Evolutionary conservation across 2,888 invertebrate genomes (phyloP).

Genomic region (Selenia dentaria): DNA sequence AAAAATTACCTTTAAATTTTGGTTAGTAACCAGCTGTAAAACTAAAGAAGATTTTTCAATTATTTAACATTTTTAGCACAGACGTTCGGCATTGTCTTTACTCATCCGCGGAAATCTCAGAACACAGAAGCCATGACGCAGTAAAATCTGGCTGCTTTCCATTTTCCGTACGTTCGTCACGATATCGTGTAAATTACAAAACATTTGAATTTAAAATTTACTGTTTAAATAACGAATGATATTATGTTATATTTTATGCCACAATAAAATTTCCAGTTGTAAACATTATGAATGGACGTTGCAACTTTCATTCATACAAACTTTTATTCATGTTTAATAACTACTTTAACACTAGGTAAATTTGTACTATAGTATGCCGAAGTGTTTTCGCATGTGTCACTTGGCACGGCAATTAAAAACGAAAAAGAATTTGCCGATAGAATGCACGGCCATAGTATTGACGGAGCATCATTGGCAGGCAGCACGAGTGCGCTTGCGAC

Average conservation of each 20-base stretch:
- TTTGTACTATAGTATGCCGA: neutral
- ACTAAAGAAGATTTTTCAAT: neutral
- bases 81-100: constrained; percentile 2
- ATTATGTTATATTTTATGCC: constrained; percentile 21
- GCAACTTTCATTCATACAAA: neutral
- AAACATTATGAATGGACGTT: neutral
- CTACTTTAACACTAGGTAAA: neutral
- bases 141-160: constrained; percentile 45
- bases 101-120: neutral
- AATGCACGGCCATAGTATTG: constrained; percentile 75
- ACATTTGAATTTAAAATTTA: constrained; percentile 40
- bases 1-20: no score
- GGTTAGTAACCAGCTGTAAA: neutral
- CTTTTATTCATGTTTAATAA: neutral
- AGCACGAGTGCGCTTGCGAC: constrained; percentile 61
- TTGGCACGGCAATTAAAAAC: constrained; percentile 69
- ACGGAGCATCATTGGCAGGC: constrained; percentile 80
- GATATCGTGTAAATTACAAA: constrained; percentile 37
- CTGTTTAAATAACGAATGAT: constrained; percentile 39
- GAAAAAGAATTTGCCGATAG: constrained; percentile 63
- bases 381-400: constrained; percentile 42
- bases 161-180: constrained; percentile 30
- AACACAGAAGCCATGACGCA: constrained; percentile 9
- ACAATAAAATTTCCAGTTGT: constrained; percentile 1
- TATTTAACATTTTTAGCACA: neutral